phyloP scores from a whole-genome alignment of 1,140 invertebrate species.

The Hetaerina americana region DNA sequence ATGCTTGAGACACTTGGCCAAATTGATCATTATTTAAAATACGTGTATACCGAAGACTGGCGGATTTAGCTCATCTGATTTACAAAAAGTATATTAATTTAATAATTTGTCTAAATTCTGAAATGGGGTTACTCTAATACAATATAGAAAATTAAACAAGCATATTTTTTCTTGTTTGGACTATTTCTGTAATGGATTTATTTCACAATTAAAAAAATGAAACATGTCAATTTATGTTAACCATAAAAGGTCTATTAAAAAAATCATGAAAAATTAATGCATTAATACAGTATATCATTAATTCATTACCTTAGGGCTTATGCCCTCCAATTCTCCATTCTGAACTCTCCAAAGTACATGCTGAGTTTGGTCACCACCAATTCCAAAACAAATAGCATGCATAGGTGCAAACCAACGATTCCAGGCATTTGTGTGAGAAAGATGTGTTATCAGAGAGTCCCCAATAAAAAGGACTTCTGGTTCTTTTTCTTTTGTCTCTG shows the following conservation, averaged over 20 bases:
- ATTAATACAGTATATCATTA: not conserved
- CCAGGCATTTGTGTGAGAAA: constrained; percentile 71
- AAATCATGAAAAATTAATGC: not conserved
- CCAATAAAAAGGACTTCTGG: constrained; percentile 84
- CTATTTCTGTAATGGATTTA: too few species aligned
- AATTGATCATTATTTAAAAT: too few species aligned
- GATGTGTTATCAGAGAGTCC: constrained; percentile 66
- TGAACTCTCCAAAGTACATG: constrained; percentile 77
- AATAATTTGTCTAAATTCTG: too few species aligned
- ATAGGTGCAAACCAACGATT: constrained; percentile 67
- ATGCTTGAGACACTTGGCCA: too few species aligned
- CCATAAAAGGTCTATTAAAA: too few species aligned
- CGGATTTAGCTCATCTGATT: too few species aligned
- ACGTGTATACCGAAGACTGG: too few species aligned
- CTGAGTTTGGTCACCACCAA: constrained; percentile 74
- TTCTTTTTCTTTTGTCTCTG: constrained; percentile 69
- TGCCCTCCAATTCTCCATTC: constrained; percentile 77
- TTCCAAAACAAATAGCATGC: constrained; percentile 82
- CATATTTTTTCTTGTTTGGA: not conserved
- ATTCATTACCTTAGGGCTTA: constrained; percentile 70
- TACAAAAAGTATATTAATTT: too few species aligned
- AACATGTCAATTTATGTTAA: too few species aligned
- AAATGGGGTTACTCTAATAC: too few species aligned
- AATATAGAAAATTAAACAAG: not conserved
- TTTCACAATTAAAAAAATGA: too few species aligned